Base-by-base conservation (phyloP, 2,113 vertebrate genomes). In the Phalacrocorax aristotelis region DNA sequence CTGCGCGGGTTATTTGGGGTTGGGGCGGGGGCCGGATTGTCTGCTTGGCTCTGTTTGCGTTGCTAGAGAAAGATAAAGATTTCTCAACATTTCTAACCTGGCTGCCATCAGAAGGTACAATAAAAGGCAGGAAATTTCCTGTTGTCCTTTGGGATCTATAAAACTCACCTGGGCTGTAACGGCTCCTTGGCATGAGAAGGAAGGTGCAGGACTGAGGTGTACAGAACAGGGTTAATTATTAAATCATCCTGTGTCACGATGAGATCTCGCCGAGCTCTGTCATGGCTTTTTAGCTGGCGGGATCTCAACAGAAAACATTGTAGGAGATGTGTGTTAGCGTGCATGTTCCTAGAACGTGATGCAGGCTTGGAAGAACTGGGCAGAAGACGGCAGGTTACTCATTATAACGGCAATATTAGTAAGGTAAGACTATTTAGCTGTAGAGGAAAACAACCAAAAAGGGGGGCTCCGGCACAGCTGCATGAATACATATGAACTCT, bases 311-410 rank as follows among this genome's bases (percentile, higher is more conserved):
- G 62, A 42, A 30, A 22, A 10, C 0, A 2, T 6, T 6, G 40
- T 3, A 22, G 42, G 70, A 55, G 32, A 8, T 1, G 15, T 18
- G 20, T 30, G 36, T 3, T 19, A 1, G 6, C 1, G 21, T 26
- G 46, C 5, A 3, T 5, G 15, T 40, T 40, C 40, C 2, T 5
- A 7, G 32, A 20, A 13, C 42, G 2, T 0, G 17, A 6, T 4
- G n/a, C 21, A 42, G 32, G 57, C 15, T 42, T 14, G 8, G 38
- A 8, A 15, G 30, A 44, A 6, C 49, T 3, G 27, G 6, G 38
- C 51, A 38, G 55, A 22, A 49, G 13, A 44, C 38, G 0, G 15
- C n/a, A 13, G 16, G 10, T 49, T 38, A 38, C 34, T 58, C 17
- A 1, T 38, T 7, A 3, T 10, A 27, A 58, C 1, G 6, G 54